Evolutionary conservation across 2,797 vertebrate genomes (phyloP).

Genomic region (Centroberyx gerrardi): DNA sequence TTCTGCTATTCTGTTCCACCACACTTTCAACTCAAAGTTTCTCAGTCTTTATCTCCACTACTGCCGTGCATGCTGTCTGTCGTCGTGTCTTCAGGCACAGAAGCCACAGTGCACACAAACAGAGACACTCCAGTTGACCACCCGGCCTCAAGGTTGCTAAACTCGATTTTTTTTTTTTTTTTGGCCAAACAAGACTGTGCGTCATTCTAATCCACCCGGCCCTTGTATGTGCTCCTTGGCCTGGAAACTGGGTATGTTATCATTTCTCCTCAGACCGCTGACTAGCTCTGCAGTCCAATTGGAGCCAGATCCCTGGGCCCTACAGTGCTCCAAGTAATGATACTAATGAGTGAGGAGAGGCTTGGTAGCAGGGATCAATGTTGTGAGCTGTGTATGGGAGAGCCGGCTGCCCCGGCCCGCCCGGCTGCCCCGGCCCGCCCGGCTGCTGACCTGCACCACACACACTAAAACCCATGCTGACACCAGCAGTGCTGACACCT

Average conservation of each 20-base stretch:
- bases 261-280: conserved; percentile 65
- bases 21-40: conserved; percentile 7
- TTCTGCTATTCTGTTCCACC: conserved; percentile 25
- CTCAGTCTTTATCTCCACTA: conserved; percentile 41
- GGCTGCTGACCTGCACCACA: conserved; percentile 34
- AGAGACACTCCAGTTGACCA: conserved; percentile 59
- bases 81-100: conserved; percentile 41
- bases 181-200: conserved; percentile 60
- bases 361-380: conserved; percentile 66
- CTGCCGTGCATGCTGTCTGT: conserved; percentile 33
- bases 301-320: conserved; percentile 50
- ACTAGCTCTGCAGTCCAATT: conserved; percentile 51
- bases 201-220: conserved; percentile 64
- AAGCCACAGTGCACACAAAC: conserved; percentile 31
- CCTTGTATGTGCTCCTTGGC: conserved; percentile 60
- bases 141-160: conserved; percentile 52
- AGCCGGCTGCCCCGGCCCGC: conserved; percentile 49
- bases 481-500: conserved; percentile 39
- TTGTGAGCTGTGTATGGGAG: conserved; percentile 46
- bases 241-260: conserved; percentile 67
- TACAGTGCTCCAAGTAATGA: conserved; percentile 58
- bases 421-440: conserved; percentile 43
- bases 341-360: conserved; percentile 75
- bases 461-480: conserved; percentile 53
- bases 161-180: conserved; percentile 47